Base-by-base conservation (phyloP, 2,797 vertebrate species). In the Notolepis coatsorum region DNA sequence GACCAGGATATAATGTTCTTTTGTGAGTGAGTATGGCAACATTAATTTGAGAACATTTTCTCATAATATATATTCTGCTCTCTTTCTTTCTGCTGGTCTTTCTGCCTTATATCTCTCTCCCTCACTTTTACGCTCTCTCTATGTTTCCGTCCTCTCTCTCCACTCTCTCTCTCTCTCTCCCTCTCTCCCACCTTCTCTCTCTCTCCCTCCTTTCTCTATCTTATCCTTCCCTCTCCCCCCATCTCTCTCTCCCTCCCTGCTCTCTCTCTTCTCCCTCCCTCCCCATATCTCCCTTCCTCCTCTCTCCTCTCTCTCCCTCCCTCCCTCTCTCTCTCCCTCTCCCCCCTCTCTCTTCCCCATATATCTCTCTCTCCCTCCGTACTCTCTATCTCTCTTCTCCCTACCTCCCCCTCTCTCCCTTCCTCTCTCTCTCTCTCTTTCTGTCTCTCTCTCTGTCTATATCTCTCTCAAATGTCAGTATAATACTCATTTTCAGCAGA, bases 11-110 rank as follows among this genome's bases (percentile, higher is more conserved):
- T n/a, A n/a, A n/a, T n/a, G n/a, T n/a, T n/a, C n/a, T n/a, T n/a
- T n/a, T n/a, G n/a, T n/a, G n/a, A n/a, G n/a, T n/a, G n/a, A n/a
- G n/a, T n/a, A n/a, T n/a, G n/a, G n/a, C n/a, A n/a, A n/a, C n/a
- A n/a, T n/a, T n/a, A n/a, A n/a, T n/a, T n/a, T n/a, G n/a, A n/a
- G n/a, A n/a, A n/a, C n/a, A n/a, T n/a, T n/a, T n/a, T n/a, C n/a
- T n/a, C n/a, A n/a, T n/a, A n/a, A n/a, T n/a, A n/a, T n/a, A n/a
- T n/a, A n/a, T n/a, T n/a, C n/a, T n/a, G n/a, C n/a, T 73, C 55
- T 62, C 52, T 65, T 80, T 65, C 71, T 77, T 68, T 74, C 77
- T 68, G 69, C 78, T 72, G 70, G 59, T 84, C 65, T 48, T n/a
- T 35, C 1, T 7, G 2, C 13, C 47, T 42, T 71, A 42, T 28